Conservation (phyloP, 2,888 invertebrate species). For the Eupsilia transversa region DNA sequence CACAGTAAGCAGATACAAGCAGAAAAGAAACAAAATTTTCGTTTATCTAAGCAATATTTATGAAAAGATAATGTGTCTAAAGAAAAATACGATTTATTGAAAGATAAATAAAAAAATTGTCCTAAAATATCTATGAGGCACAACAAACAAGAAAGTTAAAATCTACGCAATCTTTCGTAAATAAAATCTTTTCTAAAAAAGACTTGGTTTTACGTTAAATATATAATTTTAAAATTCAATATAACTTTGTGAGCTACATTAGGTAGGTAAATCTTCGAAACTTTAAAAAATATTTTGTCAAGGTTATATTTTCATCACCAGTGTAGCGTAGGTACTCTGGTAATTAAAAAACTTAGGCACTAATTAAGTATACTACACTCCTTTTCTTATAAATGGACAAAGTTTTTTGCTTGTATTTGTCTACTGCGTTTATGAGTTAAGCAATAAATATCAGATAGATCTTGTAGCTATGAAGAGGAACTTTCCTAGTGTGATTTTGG, state of each 20-base stretch:
- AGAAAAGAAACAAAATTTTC: not conserved
- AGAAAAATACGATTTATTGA: not conserved
- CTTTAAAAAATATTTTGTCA: not conserved
- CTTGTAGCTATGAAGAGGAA: conserved; percentile 64
- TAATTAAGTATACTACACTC: not conserved
- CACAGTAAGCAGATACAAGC: conserved; percentile 33
- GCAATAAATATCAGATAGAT: conserved; percentile 59
- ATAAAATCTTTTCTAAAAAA: not conserved
- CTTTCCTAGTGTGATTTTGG: conserved; percentile 62
- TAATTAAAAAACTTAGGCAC: too few relatives aligned
- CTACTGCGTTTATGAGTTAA: conserved; percentile 32
- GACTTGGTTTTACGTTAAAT: too few relatives aligned
- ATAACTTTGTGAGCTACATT: not conserved
- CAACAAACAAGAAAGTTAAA: not conserved
- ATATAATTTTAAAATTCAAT: not conserved
- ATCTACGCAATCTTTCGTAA: not conserved
- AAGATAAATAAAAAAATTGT: not conserved
- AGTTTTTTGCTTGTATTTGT: conserved; percentile 32
- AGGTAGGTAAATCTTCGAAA: not conserved
- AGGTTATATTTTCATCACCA: not conserved
- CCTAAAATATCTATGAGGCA: not conserved
- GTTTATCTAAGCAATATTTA: not conserved
- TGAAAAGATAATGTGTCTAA: not conserved
- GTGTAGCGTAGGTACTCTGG: too few relatives aligned
- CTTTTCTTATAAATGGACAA: not conserved